Evolutionary conservation across 2,888 invertebrate genomes (phyloP), one percentile per base, ranked within the genome.

Genomic region (Eretmocerus hayati): DNA sequence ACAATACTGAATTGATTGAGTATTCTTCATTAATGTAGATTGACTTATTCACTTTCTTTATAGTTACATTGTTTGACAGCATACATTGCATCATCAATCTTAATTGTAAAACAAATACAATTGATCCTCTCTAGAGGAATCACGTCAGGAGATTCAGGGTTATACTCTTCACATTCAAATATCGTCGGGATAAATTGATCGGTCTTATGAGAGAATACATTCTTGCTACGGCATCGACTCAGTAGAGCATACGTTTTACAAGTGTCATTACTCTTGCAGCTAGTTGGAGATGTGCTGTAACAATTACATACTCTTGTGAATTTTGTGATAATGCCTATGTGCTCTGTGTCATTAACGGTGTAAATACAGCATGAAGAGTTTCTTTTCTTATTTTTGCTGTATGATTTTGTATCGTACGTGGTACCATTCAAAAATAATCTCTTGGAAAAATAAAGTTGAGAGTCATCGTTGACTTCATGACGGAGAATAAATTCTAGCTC

Each of bases 251-350:
- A 30, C 8, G 13, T 8, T 30, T 30, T 30, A 30, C 30, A 30
- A 30, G 13, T 13, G 13, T 8, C 8, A 30, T 9, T 9, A 30
- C 13, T 8, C 8, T 8, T 9, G 13, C 30, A 30, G 30, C 2
- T 6, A 38, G 33, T 22, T 13, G 9, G 20, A n/a, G 15, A 8
- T 16, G 11, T 2, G 23, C 42, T 35, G n/a, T 22, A 16, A 15
- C 42, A 43, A 15, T 21, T 15, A 21, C 42, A 43, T n/a, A 20
- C 13, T 35, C 35, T 43, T n/a, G 35, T 13, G 35, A 33, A 35
- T 23, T 6, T 6, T 21, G 4, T 18, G 1, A 43, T 15, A 5
- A 5, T 8, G n/a, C 35, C 21, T 16, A 21, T 23, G 5, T 35
- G 11, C 2, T 13, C n/a, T 1, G 13, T 43, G 21, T 8, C 35